phyloP scores from a whole-genome alignment of 1,140 invertebrate species.

The Catajapyx aquilonaris region DNA sequence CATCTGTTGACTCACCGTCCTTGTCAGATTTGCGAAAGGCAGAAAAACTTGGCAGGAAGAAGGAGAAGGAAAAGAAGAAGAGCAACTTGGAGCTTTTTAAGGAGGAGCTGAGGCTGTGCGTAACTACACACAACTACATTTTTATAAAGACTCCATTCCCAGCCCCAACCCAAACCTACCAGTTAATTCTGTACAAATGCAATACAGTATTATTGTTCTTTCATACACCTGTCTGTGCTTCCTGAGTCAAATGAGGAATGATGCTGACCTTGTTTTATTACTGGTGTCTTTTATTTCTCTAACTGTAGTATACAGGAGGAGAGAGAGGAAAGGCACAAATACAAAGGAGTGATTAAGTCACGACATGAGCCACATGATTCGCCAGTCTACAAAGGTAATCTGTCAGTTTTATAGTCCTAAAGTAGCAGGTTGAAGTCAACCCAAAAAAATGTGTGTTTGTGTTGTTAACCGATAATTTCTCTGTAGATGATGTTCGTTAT shows the following conservation, averaged over 20 bases:
- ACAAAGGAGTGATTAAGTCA: conserved; percentile 43
- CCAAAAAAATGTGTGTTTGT: no score
- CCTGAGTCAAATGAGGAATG: no score
- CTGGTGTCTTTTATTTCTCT: conserved; percentile 5
- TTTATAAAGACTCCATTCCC: no score
- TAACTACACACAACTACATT: no score
- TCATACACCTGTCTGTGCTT: no score
- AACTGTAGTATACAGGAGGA: conserved; percentile 78
- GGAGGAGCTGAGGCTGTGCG: conserved; percentile 71
- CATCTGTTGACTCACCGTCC: conserved; percentile 29
- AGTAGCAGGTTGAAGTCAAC: no score
- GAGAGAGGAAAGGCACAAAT: conserved; percentile 84
- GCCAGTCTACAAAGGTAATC: no score
- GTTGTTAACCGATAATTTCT: not conserved
- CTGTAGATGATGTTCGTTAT: conserved; percentile 15
- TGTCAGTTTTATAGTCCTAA: no score
- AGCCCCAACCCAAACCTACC: no score
- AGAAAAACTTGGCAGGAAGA: conserved; percentile 48
- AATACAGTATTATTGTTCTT: no score
- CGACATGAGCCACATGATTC: no score
- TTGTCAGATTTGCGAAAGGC: conserved; percentile 27
- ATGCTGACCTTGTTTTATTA: conserved; percentile 6
- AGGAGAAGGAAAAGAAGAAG: conserved; percentile 74
- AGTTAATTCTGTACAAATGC: no score
- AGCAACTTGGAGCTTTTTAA: conserved; percentile 95